Base-by-base conservation (phyloP, 2,888 invertebrate genomes). In the Chesias legatella region DNA sequence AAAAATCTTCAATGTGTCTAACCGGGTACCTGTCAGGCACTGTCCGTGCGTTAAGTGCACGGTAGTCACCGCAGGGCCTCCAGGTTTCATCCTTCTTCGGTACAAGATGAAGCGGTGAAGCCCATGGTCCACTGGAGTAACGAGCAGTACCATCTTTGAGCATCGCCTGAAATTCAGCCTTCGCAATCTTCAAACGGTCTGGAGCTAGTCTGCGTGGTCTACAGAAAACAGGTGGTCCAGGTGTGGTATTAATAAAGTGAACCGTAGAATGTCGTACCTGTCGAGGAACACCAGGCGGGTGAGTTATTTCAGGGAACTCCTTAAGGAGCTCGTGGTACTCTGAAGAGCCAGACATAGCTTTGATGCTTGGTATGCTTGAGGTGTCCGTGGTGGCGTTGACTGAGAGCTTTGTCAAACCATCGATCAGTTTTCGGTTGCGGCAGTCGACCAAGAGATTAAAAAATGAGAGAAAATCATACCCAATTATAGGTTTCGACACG, bases 371-470 rank as follows among this genome's bases (percentile, higher is more conserved):
- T 28, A 20, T 4, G 32, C 10, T 2, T 6, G 6, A 3, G 9
- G 29, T 6, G 25, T 25, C 1, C 13, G 44, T 13, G 13, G 2
- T 7, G 27, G 30, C 23, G 23, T 7, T 23, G 23, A 23, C n/a
- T 1, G 39, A 33, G 6, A 56, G 26, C n/a, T 48, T 27, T 5
- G 59, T 60, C 1, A 23, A 5, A 0, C 35, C 33, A 21, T 58
- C 57, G 0, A 64, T 26, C 0, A 73, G 31, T 1, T 57, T 48
- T 0, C 48, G 43, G 21, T 61, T 51, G 1, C 53, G 36, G 2
- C 63, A 26, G 33, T 73, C 70, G 0, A 67, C 63, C 0, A 74
- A 41, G 0, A 74, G 45, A 7, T 56, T 53, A 31, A 54, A 72
- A 33, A 55, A 53, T 25, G 2, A 53, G 27, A 26, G 26, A 26